Evolutionary conservation across 2,113 vertebrate species (phyloP), one percentile per base, ranked within the genome.

Genomic region (Ochotona curzoniae): DNA sequence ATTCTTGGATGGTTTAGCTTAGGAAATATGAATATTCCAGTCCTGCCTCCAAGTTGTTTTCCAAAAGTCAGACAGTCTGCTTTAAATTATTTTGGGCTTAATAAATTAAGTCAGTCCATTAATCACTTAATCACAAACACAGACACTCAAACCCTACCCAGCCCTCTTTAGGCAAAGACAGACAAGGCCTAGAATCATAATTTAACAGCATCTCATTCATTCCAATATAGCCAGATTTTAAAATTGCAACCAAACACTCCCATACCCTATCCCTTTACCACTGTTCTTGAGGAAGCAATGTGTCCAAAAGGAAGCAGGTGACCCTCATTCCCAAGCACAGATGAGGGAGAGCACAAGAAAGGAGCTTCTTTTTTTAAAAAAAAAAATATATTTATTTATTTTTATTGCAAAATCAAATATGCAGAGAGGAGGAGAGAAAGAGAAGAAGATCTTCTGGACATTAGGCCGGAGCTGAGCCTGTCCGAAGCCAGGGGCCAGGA

Each of bases 81-180:
- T 26, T 87, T 83, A 79, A 86, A 89, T 76, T 71, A 28, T 61
- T 38, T 83, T 38, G 30, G 23, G 7, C 2, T 57, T 79, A 38
- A 83, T 35, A 61, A 75, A 79, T 44, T 35, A 38, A 38, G 67
- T 69, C 21, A 35, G 5, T 89, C 35, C 83, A 88, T 91, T 44
- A 49, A 73, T 73, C 21, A 66, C 49, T 78, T 66, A 67, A 82
- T 95, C 70, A 86, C 17, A 74, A 69, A 70, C 25, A 86, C n/a
- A 89, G 35, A 80, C 7, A 83, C n/a, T 66, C 60, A 79, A 21
- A 26, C 8, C 35, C 54, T 83, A 57, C 12, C 60, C 21, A 9
- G 4, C 78, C 23, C 17, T 61, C 17, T 38, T 54, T 5, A 75
- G 13, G 84, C 61, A 67, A 67, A 51, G 49, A 26, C 78, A 38